Evolutionary conservation across 2,797 vertebrate genomes (phyloP), one percentile per base, ranked within the genome.

Genomic region (Myotis myotis): DNA sequence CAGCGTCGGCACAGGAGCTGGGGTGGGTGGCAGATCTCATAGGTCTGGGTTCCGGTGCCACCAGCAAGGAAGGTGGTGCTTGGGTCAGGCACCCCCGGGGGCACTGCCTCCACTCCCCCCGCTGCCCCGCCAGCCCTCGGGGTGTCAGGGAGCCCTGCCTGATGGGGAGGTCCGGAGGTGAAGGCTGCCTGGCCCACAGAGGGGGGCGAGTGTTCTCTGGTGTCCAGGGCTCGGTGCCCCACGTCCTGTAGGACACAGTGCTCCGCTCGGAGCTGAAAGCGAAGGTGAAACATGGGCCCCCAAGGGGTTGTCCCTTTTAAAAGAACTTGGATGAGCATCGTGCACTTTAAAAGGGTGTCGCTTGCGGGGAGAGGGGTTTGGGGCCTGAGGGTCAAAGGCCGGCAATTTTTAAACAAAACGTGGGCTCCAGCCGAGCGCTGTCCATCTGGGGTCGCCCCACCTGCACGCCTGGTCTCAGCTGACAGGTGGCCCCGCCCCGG

Each of bases 301-400:
- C 38, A 19, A 30, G 36, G 36, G 44, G 6, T 15, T 0, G 19
- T 8, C 79, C 2, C 6, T 64, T 38, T 49, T 2, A 28, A 8
- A 10, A 23, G 62, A 13, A 38, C 1, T 0, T 3, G 0, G 10
- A 2, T 2, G 12, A 12, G 36, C 0, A 0, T 25, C 33, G 20
- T 25, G 2, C 16, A 20, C 38, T 38, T 47, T 8, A 10, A 62
- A 13, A 33, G 2, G 2, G 25, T 12, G 28, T 55, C 33, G 25
- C 1, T 5, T 0, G 3, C 51, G 47, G 33, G 33, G 64, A n/a
- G 64, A 55, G 55, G 71, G 28, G 0, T 28, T 22, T 53, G 1
- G 5, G 71, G 7, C 25, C 11, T 2, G 1, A 17, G 70, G 13
- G 12, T 53, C 38, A 30, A 17, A 13, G n/a, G 83, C 4, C 47